phyloP scores from a whole-genome alignment of 2,113 vertebrate genomes.

The Todiramphus saurophagus region DNA sequence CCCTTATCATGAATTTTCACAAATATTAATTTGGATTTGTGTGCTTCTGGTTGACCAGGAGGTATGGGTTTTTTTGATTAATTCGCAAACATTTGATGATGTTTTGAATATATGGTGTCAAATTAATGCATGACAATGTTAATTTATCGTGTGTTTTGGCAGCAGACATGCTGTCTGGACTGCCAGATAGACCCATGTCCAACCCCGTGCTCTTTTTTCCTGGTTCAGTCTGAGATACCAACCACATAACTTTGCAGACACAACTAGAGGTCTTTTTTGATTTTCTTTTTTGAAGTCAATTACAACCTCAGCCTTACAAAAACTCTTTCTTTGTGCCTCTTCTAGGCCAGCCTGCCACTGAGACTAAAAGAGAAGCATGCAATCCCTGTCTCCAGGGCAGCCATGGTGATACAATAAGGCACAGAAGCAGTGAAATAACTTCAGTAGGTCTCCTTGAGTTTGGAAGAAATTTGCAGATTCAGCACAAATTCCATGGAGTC shows the following conservation, averaged over 20 bases:
- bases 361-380: not conserved
- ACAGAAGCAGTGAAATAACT: not conserved
- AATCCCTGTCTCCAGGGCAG: not conserved
- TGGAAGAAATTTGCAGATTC: not conserved
- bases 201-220: not conserved
- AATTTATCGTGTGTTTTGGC: not conserved
- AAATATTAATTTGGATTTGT: not conserved
- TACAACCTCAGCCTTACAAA: not conserved
- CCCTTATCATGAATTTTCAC: not conserved
- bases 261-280: rapidly evolving
- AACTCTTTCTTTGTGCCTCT: not conserved
- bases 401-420: not conserved
- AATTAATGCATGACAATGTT: not conserved
- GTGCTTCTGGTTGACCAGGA: not conserved
- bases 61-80: rapidly evolving
- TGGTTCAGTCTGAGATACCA: not conserved
- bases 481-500: not conserved
- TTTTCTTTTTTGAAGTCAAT: not conserved
- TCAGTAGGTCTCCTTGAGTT: not conserved
- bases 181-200: not conserved
- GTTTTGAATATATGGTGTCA: not conserved
- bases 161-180: not conserved
- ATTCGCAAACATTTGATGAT: not conserved
- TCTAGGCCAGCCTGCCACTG: not conserved
- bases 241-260: not conserved